Conservation (phyloP, 2,797 vertebrate species). For the Syngnathus rostellatus region DNA sequence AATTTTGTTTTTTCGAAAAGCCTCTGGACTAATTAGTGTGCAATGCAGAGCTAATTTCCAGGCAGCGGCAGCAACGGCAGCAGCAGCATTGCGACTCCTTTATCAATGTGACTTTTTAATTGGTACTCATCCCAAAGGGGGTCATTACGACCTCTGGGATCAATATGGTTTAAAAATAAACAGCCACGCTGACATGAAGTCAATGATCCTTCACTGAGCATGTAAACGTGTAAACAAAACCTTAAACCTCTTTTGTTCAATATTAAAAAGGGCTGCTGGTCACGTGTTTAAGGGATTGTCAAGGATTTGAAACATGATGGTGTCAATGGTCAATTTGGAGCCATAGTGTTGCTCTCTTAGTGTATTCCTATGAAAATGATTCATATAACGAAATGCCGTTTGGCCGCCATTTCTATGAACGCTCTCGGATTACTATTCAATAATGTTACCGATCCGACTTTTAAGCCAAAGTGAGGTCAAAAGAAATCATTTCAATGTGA, state of each 20-base stretch:
- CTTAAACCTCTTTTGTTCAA: constrained; percentile 23
- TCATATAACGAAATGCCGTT: background rate
- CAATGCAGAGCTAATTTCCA: background rate
- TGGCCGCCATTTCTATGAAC: background rate
- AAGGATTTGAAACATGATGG: constrained; percentile 7
- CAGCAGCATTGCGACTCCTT: constrained; percentile 7
- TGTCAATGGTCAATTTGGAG: background rate
- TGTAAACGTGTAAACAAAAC: constrained; percentile 53
- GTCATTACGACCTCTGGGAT: constrained; percentile 48
- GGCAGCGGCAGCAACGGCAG: no score
- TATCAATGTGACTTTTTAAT: constrained; percentile 46
- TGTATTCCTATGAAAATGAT: background rate
- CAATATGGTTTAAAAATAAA: constrained; percentile 59
- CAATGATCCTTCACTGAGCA: constrained; percentile 45
- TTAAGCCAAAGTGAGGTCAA: no score
- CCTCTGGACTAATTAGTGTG: constrained; percentile 2
- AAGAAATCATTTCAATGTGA: no score
- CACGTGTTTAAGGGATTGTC: constrained; percentile 17
- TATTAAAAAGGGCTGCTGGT: constrained; percentile 42
- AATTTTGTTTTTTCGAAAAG: background rate
- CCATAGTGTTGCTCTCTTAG: background rate
- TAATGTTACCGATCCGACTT: no score
- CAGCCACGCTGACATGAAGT: constrained; percentile 44
- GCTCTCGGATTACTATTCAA: no score
- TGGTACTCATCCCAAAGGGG: constrained; percentile 25